Evolutionary conservation across 2,888 invertebrate genomes (phyloP).

Genomic region (Drosophila flavopinicola): DNA sequence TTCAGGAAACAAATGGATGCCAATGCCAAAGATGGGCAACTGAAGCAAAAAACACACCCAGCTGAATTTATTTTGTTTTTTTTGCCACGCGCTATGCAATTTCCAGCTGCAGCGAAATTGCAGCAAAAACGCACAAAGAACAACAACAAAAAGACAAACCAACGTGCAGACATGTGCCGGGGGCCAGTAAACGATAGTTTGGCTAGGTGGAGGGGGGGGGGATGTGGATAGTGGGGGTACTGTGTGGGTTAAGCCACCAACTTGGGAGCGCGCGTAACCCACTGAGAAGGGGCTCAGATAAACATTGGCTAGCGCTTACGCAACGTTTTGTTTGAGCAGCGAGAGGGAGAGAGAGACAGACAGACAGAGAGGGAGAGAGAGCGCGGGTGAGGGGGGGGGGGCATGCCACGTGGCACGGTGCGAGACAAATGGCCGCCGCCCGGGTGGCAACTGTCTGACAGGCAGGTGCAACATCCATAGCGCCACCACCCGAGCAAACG

Average conservation of each 20-base stretch:
- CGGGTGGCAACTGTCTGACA: constrained; percentile 64
- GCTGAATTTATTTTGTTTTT: constrained; percentile 28
- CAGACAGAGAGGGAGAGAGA: no score
- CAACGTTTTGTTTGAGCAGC: constrained; percentile 65
- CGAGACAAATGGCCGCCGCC: constrained; percentile 67
- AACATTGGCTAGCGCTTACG: constrained; percentile 74
- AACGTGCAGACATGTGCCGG: constrained; percentile 67
- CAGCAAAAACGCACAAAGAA: not conserved
- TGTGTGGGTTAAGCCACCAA: constrained; percentile 1
- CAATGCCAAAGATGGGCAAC: constrained; percentile 29
- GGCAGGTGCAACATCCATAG: constrained; percentile 55
- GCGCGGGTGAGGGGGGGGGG: not conserved
- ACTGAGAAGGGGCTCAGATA: constrained; percentile 40
- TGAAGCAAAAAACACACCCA: constrained; percentile 5
- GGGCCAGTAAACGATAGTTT: constrained; percentile 71
- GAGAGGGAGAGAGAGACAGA: not conserved
- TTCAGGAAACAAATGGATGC: constrained; percentile 68
- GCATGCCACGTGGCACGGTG: constrained; percentile 25
- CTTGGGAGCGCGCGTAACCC: constrained; percentile 3
- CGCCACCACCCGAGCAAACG: constrained; percentile 9
- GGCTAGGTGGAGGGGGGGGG: constrained; percentile 23
- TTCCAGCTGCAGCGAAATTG: constrained; percentile 30
- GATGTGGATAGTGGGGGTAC: not conserved
- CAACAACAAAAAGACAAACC: not conserved
- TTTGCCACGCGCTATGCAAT: constrained; percentile 46